Evolutionary conservation across 2,888 invertebrate species (phyloP).

Genomic region (Xylota segnis): DNA sequence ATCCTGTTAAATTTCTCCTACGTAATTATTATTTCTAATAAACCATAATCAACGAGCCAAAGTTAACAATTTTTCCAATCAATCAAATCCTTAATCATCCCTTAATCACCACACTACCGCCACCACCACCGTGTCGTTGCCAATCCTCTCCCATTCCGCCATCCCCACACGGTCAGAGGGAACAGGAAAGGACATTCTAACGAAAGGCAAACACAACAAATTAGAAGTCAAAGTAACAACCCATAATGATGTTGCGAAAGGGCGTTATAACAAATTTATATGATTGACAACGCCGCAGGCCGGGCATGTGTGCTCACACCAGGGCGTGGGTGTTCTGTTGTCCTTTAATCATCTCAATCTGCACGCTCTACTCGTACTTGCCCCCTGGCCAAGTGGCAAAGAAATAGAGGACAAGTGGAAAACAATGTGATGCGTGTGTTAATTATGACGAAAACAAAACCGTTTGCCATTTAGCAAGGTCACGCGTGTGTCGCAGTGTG

Average conservation of each 20-base stretch:
- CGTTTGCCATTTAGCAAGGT: conserved; percentile 59
- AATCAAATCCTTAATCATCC: conserved; percentile 80
- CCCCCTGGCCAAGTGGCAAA: conserved; percentile 22
- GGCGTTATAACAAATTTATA: conserved; percentile 55
- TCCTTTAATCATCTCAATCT: conserved; percentile 39
- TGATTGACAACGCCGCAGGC: conserved; percentile 40
- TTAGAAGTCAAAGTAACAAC: conserved; percentile 56
- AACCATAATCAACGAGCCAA: conserved; percentile 56
- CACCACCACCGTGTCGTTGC: not conserved
- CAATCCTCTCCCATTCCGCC: not conserved
- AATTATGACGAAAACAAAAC: conserved; percentile 35
- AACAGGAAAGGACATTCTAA: not conserved
- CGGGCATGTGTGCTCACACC: not conserved
- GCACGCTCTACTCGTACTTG: conserved; percentile 33
- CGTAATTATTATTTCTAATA: conserved; percentile 65
- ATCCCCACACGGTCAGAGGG: conserved; percentile 37
- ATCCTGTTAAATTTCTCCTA: conserved; percentile 45
- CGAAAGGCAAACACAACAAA: conserved; percentile 45
- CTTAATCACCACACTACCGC: conserved; percentile 18
- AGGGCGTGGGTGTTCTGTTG: not conserved
- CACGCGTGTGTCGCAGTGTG: conserved; percentile 28
- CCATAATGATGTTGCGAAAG: conserved; percentile 55
- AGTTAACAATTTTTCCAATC: conserved; percentile 80
- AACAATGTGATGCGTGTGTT: conserved; percentile 56
- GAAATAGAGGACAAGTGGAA: not conserved